phyloP scores from a whole-genome alignment of 2,888 invertebrate genomes.

The Drosophila austrosaltans region DNA sequence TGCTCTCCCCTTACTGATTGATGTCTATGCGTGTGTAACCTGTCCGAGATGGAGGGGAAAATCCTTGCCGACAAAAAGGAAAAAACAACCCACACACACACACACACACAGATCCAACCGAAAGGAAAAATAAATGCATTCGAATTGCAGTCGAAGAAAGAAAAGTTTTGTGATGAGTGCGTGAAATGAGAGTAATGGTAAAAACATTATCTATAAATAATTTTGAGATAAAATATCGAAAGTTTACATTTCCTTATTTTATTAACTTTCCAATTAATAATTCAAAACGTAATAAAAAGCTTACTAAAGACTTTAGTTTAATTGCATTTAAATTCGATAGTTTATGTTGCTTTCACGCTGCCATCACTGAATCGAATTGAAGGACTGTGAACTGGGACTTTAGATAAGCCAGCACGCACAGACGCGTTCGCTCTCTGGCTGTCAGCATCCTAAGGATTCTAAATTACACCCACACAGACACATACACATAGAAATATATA shows the following conservation, averaged over 20 bases:
- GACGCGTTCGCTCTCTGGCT: slow-evolving; percentile 54
- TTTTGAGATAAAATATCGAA: no score
- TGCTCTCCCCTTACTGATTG: slow-evolving; percentile 56
- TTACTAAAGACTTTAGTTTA: no score
- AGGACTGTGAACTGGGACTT: slow-evolving; percentile 22
- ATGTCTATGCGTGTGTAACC: slow-evolving; percentile 68
- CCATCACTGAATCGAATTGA: slow-evolving; percentile 13
- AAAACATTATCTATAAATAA: not conserved
- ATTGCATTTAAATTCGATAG: no score
- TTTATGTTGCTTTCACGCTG: slow-evolving; percentile 5
- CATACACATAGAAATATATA: slow-evolving; percentile 6
- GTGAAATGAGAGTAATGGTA: not conserved
- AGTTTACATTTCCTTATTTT: no score
- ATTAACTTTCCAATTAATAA: no score
- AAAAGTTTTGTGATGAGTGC: slow-evolving; percentile 2
- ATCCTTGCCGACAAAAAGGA: slow-evolving; percentile 19
- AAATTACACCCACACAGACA: slow-evolving; percentile 58
- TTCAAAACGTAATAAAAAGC: no score
- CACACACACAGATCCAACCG: not conserved
- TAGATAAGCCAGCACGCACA: slow-evolving; percentile 74
- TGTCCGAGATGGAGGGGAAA: slow-evolving; percentile 30
- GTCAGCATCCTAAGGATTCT: slow-evolving; percentile 74
- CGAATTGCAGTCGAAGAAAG: slow-evolving; percentile 63
- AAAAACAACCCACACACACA: not conserved
- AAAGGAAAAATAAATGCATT: slow-evolving; percentile 65